A percentile compares a stretch with the other conserved stretches of the same genome.
Conservation (phyloP, 2,888 invertebrate species). For the Helobdella robusta region DNA sequence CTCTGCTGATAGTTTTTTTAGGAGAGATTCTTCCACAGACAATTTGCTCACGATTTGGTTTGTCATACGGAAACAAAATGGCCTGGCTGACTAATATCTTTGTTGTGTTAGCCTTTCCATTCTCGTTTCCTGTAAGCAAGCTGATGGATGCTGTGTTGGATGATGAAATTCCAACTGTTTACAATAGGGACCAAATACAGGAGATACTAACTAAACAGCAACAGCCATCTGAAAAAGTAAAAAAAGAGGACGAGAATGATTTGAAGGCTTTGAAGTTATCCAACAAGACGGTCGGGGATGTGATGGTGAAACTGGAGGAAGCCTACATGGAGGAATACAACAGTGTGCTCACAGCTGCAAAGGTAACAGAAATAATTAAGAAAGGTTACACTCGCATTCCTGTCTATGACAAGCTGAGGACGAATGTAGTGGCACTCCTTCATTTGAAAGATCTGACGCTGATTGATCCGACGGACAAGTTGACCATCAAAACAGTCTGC, state of each 20-base stretch:
- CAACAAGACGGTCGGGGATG: slow-evolving; percentile 81
- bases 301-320: slow-evolving; percentile 89
- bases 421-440: slow-evolving; percentile 80
- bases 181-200: slow-evolving; percentile 87
- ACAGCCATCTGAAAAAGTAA: slow-evolving; percentile 37
- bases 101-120: slow-evolving; percentile 83
- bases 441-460: slow-evolving; percentile 97
- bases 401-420: slow-evolving; percentile 68
- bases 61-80: slow-evolving; percentile 91
- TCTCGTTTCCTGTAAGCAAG: slow-evolving; percentile 78
- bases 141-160: slow-evolving; percentile 78
- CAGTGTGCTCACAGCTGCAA: slow-evolving; percentile 83
- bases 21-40: slow-evolving; percentile 95
- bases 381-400: slow-evolving; percentile 84
- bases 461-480: slow-evolving; percentile 95
- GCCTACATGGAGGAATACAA: slow-evolving; percentile 89
- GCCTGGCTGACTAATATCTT: slow-evolving; percentile 82
- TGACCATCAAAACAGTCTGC: slow-evolving; percentile 79
- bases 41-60: slow-evolving; percentile 82
- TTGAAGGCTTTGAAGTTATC: slow-evolving; percentile 88
- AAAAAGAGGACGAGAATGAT: slow-evolving; percentile 54
- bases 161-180: slow-evolving; percentile 92
- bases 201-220: slow-evolving; percentile 63
- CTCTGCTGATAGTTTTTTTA: slow-evolving; percentile 82
- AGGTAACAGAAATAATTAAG: slow-evolving; percentile 93